Conservation (phyloP, 2,888 invertebrate genomes). For the Erebia palarica region DNA sequence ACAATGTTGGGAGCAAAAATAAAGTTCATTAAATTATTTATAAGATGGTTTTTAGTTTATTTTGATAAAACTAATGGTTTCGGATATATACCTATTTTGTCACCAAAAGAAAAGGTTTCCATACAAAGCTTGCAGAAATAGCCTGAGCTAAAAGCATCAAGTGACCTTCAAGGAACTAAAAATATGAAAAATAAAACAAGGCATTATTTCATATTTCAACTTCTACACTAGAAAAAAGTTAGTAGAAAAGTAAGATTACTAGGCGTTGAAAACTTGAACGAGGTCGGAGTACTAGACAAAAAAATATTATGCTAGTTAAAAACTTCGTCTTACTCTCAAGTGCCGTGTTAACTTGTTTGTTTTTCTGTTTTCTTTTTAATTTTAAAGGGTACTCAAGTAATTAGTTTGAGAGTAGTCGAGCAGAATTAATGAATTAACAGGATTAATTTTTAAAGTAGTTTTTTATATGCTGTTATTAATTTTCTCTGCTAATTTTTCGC, state of each 20-base stretch:
- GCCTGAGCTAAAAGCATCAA: too few relatives aligned
- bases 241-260: conserved; percentile 1
- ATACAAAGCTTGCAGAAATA: too few relatives aligned
- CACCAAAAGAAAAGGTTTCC: too few relatives aligned
- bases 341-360: conserved; percentile 8
- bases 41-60: too few relatives aligned
- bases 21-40: too few relatives aligned
- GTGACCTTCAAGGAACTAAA: neutral
- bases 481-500: neutral
- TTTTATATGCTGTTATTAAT: neutral
- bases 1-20: too few relatives aligned
- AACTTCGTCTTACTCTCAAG: conserved; percentile 5
- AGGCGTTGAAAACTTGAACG: conserved; percentile 15
- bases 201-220: neutral
- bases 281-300: neutral
- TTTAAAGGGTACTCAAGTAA: conserved; percentile 12
- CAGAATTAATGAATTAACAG: conserved; percentile 15
- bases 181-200: neutral
- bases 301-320: conserved; percentile 20
- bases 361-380: conserved; percentile 8
- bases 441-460: neutral
- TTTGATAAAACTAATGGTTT: too few relatives aligned
- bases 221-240: conserved; percentile 2
- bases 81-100: too few relatives aligned
- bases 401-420: conserved; percentile 2